Conservation (phyloP, 2,797 vertebrate species). For the Cetoscarus ocellatus region DNA sequence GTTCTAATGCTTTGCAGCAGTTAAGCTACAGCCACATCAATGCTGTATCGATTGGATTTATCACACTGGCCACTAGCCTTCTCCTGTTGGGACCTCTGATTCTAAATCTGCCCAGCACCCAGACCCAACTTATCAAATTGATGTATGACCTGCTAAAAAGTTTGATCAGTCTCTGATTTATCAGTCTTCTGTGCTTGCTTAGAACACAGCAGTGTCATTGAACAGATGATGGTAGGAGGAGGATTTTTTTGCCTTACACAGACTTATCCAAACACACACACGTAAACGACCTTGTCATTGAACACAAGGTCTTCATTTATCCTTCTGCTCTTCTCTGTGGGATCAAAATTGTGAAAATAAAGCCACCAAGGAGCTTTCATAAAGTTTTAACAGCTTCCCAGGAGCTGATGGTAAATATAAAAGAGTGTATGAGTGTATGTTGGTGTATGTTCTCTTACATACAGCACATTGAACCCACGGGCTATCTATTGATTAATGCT, state of each 20-base stretch:
- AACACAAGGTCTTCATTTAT: constrained; percentile 25
- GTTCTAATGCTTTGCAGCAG: too few relatives aligned
- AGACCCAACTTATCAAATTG: too few relatives aligned
- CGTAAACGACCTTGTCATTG: neutral
- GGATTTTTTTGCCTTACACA: neutral
- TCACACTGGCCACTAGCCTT: too few relatives aligned
- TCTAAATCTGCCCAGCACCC: too few relatives aligned
- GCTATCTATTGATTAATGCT: constrained; percentile 57
- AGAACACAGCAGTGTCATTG: neutral
- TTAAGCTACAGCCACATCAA: too few relatives aligned
- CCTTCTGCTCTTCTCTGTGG: constrained; percentile 16
- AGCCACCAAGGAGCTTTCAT: constrained; percentile 34
- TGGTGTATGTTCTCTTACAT: constrained; percentile 7
- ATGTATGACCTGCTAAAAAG: neutral
- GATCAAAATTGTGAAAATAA: neutral
- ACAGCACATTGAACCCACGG: constrained; percentile 15
- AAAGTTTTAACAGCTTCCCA: constrained; percentile 29
- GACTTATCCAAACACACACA: neutral
- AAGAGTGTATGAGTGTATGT: constrained; percentile 7
- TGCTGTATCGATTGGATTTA: too few relatives aligned
- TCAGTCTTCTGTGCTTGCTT: too few relatives aligned
- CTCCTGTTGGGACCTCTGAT: too few relatives aligned
- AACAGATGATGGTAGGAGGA: neutral
- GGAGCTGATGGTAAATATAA: constrained; percentile 6
- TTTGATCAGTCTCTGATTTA: neutral